These are phyloP conservation scores for Thysanoteuthis rhombus DNA, from an alignment of 2,888 invertebrate genomes.

Conservation along the genomic window DNA sequence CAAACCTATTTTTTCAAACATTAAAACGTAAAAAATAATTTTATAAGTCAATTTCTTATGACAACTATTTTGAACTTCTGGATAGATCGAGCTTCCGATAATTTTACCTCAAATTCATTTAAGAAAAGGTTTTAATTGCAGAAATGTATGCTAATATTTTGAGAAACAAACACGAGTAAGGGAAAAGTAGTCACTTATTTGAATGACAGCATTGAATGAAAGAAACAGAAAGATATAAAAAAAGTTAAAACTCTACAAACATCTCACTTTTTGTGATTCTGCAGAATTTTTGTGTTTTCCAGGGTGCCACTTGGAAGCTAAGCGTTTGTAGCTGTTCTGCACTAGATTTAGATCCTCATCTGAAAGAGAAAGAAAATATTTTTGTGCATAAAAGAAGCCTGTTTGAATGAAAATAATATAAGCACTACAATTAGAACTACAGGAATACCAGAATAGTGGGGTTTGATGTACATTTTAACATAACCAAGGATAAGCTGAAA, in stretches of 20 bases:
- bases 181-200: not conserved
- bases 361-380: constrained; percentile 41
- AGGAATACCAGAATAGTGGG: too few relatives aligned
- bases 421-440: not conserved
- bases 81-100: too few relatives aligned
- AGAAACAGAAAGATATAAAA: not conserved
- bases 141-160: not conserved
- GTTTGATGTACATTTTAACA: too few relatives aligned
- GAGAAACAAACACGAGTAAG: not conserved
- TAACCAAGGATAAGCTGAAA: too few relatives aligned
- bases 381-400: not conserved
- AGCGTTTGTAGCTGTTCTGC: constrained; percentile 62
- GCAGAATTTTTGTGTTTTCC: constrained; percentile 61
- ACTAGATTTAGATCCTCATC: constrained; percentile 63
- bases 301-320: constrained; percentile 66
- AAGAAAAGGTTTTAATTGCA: not conserved
- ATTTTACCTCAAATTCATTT: too few relatives aligned
- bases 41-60: too few relatives aligned
- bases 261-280: constrained; percentile 57
- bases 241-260: not conserved
- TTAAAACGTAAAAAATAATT: too few relatives aligned
- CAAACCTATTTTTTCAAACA: too few relatives aligned
- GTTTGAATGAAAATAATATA: too few relatives aligned
- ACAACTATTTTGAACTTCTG: too few relatives aligned
- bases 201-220: too few relatives aligned